A percentile compares a stretch with the other conserved stretches of the same genome.
Conservation (phyloP, 2,888 invertebrate genomes). For the Tachina lurida region DNA sequence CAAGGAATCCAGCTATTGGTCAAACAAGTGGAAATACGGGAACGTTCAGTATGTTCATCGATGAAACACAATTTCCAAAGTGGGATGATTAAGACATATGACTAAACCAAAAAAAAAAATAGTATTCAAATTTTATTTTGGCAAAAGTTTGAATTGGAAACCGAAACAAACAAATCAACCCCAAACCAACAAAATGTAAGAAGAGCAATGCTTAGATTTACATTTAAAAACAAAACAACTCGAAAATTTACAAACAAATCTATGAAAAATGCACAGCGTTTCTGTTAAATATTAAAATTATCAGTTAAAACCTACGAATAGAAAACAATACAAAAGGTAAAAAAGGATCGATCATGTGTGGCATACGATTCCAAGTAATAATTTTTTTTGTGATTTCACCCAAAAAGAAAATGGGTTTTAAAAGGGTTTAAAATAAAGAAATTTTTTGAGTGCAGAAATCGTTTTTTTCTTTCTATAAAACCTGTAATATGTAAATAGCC, state of each 20-base stretch:
- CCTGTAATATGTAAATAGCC: slow-evolving; percentile 56
- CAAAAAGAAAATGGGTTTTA: not conserved
- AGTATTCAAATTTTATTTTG: slow-evolving; percentile 57
- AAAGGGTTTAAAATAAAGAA: not conserved
- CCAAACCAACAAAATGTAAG: slow-evolving; percentile 31
- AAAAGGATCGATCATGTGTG: not conserved
- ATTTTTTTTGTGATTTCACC: not conserved
- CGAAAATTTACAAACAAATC: slow-evolving; percentile 44
- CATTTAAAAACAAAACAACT: not conserved
- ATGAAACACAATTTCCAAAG: slow-evolving; percentile 85
- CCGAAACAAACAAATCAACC: slow-evolving; percentile 23
- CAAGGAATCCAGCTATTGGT: slow-evolving; percentile 75
- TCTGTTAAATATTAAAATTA: not conserved
- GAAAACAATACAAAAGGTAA: not conserved
- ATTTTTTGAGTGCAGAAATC: not conserved
- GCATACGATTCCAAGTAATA: not conserved
- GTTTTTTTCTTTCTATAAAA: slow-evolving; percentile 4
- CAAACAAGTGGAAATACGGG: slow-evolving; percentile 76
- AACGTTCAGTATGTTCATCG: slow-evolving; percentile 84
- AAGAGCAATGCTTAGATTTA: slow-evolving; percentile 63
- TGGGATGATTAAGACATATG: slow-evolving; percentile 86
- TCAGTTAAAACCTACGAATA: not conserved
- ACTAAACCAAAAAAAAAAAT: slow-evolving; percentile 37
- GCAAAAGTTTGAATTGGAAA: slow-evolving; percentile 47
- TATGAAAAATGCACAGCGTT: slow-evolving; percentile 20